phyloP scores from a whole-genome alignment of 2,888 invertebrate genomes.

The Taenaris catops region DNA sequence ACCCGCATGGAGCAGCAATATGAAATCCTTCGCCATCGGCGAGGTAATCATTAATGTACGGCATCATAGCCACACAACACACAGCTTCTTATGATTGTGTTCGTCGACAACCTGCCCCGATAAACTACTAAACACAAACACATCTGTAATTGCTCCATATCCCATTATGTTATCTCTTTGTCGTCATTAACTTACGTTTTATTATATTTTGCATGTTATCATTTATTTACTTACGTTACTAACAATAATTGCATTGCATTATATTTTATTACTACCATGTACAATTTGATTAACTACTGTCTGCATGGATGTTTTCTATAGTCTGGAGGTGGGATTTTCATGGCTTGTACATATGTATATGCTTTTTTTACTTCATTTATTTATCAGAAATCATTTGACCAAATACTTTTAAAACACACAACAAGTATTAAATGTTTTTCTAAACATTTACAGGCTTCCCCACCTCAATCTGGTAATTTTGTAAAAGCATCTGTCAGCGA shows the following conservation, averaged over 20 bases:
- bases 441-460: constrained; percentile 69
- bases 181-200: constrained; percentile 66
- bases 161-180: constrained; percentile 51
- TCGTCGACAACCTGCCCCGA: constrained; percentile 63
- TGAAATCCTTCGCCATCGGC: constrained; percentile 78
- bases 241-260: constrained; percentile 45
- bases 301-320: constrained; percentile 70
- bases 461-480: constrained; percentile 85
- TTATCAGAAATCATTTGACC: constrained; percentile 29
- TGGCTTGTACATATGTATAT: constrained; percentile 61
- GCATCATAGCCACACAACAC: constrained; percentile 62
- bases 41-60: constrained; percentile 75
- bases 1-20: constrained; percentile 76
- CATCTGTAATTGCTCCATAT: constrained; percentile 49
- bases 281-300: constrained; percentile 43
- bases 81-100: constrained; percentile 76
- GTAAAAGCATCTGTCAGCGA: constrained; percentile 94
- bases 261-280: constrained; percentile 25
- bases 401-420: too few species aligned
- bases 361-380: constrained; percentile 63
- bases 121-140: constrained; percentile 53
- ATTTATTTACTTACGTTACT: constrained; percentile 46
- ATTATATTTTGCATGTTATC: constrained; percentile 70
- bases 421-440: too few species aligned
- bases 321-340: constrained; percentile 59